Base-by-base conservation (phyloP, 2,797 vertebrate genomes). In the Adelosebastes latens region DNA sequence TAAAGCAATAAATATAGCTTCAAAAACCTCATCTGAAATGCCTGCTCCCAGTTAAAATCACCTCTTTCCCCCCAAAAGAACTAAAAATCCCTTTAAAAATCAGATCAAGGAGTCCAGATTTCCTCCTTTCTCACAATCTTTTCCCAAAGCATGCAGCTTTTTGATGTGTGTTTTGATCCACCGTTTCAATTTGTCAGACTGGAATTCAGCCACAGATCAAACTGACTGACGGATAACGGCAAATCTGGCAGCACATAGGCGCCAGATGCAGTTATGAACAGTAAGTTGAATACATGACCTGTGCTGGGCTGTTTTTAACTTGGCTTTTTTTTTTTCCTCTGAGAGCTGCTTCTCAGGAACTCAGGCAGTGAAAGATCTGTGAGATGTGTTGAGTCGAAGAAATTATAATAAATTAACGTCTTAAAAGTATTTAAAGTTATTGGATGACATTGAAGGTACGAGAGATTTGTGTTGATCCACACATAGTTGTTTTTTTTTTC, bases 131-230 rank as follows among this genome's bases (percentile, higher is more conserved):
- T 63, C 58, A 75, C 9, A 10, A 27, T 70, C 6, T 32, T 62
- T 39, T 52, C 53, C 31, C 31, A 18, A 14, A 73, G 20, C 61
- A 4, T 34, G 22, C 3, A 46, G 55, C 29, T 61, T 72, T 70
- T 53, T 68, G 25, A 77, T 56, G 59, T 59, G 25, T 31, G 11
- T 69, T 77, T 81, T 83, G 70, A 80, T 87, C 36, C 49, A 39
- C 52, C 20, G 56, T 63, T 81, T 82, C 29, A 46, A 72, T 86
- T 81, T 59, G 59, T 87, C 77, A 16, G 71, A 59, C 73, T 83
- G 85, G 83, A 81, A 75, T 70, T 79, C 61, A 39, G 63, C 77
- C 84, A 83, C 29, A 74, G 73, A 79, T 84, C 74, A 82, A 64
- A 72, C 55, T 60, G 31, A 70, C 67, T 68, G 79, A 74, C 12